Conservation (phyloP, 1,140 invertebrate species). For the Lasaia peninsularis region DNA sequence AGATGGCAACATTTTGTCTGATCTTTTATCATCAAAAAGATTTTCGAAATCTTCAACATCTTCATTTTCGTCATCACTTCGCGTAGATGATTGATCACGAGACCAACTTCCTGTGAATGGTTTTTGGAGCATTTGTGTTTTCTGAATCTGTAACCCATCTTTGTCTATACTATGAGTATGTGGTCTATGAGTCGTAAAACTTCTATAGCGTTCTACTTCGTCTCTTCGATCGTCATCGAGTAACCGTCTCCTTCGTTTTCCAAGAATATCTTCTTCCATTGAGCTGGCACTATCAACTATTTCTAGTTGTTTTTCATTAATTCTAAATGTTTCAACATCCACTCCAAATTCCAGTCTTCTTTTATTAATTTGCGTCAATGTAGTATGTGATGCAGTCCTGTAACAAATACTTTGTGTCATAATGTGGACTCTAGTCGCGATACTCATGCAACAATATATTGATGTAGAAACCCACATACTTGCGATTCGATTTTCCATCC, state of each 20-base stretch:
- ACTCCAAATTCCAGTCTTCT: conserved; percentile 70
- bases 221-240: conserved; percentile 62
- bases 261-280: conserved; percentile 57
- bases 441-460: conserved; percentile 31
- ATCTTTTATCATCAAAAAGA: conserved; percentile 89
- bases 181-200: conserved; percentile 40
- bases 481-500: conserved; percentile 76
- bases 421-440: conserved; percentile 14
- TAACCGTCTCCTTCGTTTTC: conserved; percentile 56
- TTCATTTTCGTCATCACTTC: conserved; percentile 83
- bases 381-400: conserved; percentile 70
- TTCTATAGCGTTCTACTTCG: conserved; percentile 45
- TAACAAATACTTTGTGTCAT: conserved; percentile 57
- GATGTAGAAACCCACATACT: conserved; percentile 56
- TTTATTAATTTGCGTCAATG: conserved; percentile 72
- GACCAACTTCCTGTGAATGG: conserved; percentile 90
- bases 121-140: conserved; percentile 90
- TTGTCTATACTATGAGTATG: conserved; percentile 78
- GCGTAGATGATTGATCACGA: conserved; percentile 79
- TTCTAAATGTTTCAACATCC: conserved; percentile 67
- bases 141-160: conserved; percentile 88
- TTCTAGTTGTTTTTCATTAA: conserved; percentile 53
- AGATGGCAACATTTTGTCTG: conserved; percentile 81
- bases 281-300: conserved; percentile 45
- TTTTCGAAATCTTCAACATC: conserved; percentile 90